Evolutionary conservation across 1,140 invertebrate species (phyloP).

Genomic region (Drosophila tropicalis): DNA sequence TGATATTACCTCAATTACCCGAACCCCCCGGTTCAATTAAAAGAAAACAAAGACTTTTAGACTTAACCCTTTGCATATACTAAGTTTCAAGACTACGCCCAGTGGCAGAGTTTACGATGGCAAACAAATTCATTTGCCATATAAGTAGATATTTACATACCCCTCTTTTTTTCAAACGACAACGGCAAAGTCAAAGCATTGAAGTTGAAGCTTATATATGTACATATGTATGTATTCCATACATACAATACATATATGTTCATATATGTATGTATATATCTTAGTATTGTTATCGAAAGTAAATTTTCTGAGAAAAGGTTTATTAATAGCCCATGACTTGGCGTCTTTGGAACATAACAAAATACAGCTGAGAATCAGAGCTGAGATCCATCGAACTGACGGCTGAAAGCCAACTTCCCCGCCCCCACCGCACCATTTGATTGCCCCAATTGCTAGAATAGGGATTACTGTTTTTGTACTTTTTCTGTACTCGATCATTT

Average conservation of each 20-base stretch:
- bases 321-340: slow-evolving; percentile 70
- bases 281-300: slow-evolving; percentile 58
- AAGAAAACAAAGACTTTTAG: no score
- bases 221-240: slow-evolving; percentile 8
- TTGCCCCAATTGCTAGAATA: slow-evolving; percentile 25
- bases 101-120: background rate
- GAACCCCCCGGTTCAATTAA: no score
- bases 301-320: slow-evolving; percentile 58
- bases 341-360: slow-evolving; percentile 37
- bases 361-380: slow-evolving; percentile 19
- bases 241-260: no score
- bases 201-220: slow-evolving; percentile 8
- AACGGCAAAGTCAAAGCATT: slow-evolving; percentile 32
- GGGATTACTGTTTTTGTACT: slow-evolving; percentile 50
- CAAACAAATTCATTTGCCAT: slow-evolving; percentile 68
- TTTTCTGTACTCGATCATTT: slow-evolving; percentile 50
- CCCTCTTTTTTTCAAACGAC: slow-evolving; percentile 23
- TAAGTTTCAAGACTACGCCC: background rate
- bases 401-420: background rate
- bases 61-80: no score
- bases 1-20: no score
- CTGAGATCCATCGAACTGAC: slow-evolving; percentile 16
- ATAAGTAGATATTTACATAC: slow-evolving; percentile 57
- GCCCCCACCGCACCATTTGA: background rate
- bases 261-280: slow-evolving; percentile 20